Evolutionary conservation across 2,113 vertebrate species (phyloP), one percentile per base, ranked within the genome.

Genomic region (Hyla sarda): DNA sequence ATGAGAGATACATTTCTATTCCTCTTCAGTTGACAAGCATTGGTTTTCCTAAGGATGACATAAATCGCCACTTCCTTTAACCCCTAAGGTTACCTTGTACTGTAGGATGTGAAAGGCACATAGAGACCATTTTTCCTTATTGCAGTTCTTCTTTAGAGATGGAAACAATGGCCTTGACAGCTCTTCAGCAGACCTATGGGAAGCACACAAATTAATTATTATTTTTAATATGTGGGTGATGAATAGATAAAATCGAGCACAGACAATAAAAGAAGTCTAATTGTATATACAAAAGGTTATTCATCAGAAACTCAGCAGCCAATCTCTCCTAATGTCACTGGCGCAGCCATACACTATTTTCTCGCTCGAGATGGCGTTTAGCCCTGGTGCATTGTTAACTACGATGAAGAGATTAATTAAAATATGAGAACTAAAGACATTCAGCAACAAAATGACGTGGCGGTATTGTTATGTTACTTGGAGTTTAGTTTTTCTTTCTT

Each of bases 171-270:
- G 72, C 23, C 12, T 25, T 4, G 13, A 28, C 4, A 16, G 41
- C 41, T 74, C 41, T 73, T 73, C 2, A 25, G 67, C 17, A 71
- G 34, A 41, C 34, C 11, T 23, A 23, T 71, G 19, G 67, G 32
- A 71, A 71, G 10, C 9, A 73, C 56, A 81, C 23, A 65, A 65
- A 62, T 41, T 14, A 67, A 58, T 47, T 23, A 62, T 62, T 82
- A 82, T 65, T 65, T 41, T 82, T 82, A 62, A 25, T 62, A 41
- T 69, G 80, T 58, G 23, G 50, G 52, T 37, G n/a, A 84, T 84
- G 52, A 84, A 84, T 32, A 60, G 72, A 84, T 73, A 74, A 32
- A 84, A 75, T 84, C 82, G 75, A 50, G 34, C 34, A 62, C 45
- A 19, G 34, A 76, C 47, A 75, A 84, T 74, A 60, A n/a, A 52